phyloP scores from a whole-genome alignment of 23 tunicate species.

The Clavelina lepadiformis region DNA sequence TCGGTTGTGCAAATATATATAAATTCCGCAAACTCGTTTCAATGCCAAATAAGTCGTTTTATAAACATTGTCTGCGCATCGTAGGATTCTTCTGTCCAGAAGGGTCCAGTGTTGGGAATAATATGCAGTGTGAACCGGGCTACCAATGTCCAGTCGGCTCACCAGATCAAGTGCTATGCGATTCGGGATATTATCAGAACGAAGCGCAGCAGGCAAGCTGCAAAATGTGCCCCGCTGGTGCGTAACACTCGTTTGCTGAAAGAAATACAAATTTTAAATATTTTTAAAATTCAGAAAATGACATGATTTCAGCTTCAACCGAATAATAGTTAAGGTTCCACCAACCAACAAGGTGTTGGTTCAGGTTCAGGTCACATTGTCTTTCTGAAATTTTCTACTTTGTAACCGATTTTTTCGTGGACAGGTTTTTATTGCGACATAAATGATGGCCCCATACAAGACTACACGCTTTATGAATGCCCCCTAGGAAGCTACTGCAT shows the following conservation, averaged over 20 bases:
- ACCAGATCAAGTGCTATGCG: conserved; percentile 64
- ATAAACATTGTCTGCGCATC: too few species aligned
- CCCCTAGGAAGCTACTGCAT: conserved; percentile 86
- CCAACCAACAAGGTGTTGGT: too few species aligned
- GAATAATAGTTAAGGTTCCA: too few species aligned
- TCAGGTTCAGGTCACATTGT: too few species aligned
- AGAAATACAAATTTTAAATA: not conserved
- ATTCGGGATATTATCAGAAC: conserved; percentile 85
- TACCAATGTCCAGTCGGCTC: conserved; percentile 73
- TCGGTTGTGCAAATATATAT: too few species aligned
- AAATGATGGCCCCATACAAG: conserved; percentile 63
- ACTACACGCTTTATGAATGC: conserved; percentile 48
- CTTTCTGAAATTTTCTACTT: too few species aligned
- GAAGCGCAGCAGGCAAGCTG: conserved; percentile 29
- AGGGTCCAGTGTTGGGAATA: conserved; percentile 14
- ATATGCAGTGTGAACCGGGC: conserved; percentile 61
- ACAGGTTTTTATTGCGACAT: conserved; percentile 85
- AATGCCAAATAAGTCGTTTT: too few species aligned
- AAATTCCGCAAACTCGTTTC: too few species aligned
- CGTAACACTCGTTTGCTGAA: conserved; percentile 1
- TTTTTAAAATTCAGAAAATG: not conserved
- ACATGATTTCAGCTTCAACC: too few species aligned
- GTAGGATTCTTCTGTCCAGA: conserved; percentile 73
- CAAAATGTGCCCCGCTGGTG: conserved; percentile 81
- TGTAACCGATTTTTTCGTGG: too few species aligned